A percentile compares a stretch with the other conserved stretches of the same genome.
phyloP scores from a whole-genome alignment of 2,888 invertebrate genomes.

The Fragum whitleyi region DNA sequence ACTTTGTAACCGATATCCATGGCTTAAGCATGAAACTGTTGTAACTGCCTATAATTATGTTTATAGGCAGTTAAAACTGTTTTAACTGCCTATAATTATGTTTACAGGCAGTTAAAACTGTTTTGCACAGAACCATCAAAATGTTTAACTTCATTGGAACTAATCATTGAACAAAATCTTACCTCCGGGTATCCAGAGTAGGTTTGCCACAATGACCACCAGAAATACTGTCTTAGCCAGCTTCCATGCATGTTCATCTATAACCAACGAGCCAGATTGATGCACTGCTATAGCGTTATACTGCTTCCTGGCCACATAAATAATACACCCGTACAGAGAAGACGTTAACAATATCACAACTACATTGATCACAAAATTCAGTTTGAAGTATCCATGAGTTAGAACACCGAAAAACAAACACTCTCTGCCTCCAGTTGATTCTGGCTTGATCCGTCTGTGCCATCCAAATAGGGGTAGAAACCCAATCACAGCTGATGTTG shows the following conservation, averaged over 20 bases:
- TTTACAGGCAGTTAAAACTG: too few species aligned
- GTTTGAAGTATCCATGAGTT: constrained; percentile 50
- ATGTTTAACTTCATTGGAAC: too few species aligned
- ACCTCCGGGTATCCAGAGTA: constrained; percentile 66
- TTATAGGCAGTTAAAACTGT: too few species aligned
- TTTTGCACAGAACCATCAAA: too few species aligned
- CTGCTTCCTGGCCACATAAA: constrained; percentile 61
- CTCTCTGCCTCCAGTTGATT: constrained; percentile 19
- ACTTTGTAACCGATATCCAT: too few species aligned
- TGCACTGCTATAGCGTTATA: constrained; percentile 46
- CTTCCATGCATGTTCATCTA: constrained; percentile 52
- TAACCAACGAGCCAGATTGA: constrained; percentile 5
- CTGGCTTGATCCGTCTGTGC: constrained; percentile 35
- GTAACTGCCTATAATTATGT: too few species aligned
- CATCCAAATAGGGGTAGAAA: constrained; percentile 67
- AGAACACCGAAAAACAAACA: constrained; percentile 69
- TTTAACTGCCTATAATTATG: too few species aligned
- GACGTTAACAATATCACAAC: constrained; percentile 49
- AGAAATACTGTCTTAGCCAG: constrained; percentile 59
- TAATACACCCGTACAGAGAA: constrained; percentile 62
- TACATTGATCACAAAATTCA: constrained; percentile 52
- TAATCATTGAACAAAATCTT: too few species aligned
- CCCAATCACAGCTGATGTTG: constrained; percentile 56
- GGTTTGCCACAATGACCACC: constrained; percentile 51
- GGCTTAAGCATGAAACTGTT: too few species aligned